phyloP scores from a whole-genome alignment of 1,140 invertebrate genomes.

The Scaptodrosophila lebanonensis region DNA sequence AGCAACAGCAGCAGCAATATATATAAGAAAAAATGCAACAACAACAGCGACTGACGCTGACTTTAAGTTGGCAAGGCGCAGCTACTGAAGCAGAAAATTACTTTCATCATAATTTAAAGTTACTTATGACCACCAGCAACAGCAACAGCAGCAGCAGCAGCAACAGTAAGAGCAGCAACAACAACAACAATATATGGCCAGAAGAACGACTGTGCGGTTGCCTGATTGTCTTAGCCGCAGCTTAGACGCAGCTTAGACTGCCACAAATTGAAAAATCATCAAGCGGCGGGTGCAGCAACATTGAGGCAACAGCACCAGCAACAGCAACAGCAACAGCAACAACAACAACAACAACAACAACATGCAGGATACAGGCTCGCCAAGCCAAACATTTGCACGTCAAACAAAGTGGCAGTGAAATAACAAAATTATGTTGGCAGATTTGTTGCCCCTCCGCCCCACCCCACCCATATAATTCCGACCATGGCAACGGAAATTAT shows the following conservation, averaged over 20 bases:
- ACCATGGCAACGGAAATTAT: conserved; percentile 50
- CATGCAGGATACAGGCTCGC: neutral
- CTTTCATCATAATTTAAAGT: conserved; percentile 76
- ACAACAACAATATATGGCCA: neutral
- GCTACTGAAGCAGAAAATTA: conserved; percentile 76
- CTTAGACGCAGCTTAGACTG: neutral
- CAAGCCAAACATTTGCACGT: conserved; percentile 71
- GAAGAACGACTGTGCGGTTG: conserved; percentile 2
- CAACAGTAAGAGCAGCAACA: conserved; percentile 5
- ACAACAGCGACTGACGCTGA: conserved; percentile 24
- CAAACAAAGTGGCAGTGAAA: conserved; percentile 75
- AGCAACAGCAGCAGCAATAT: neutral
- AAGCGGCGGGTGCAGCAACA: conserved; percentile 6
- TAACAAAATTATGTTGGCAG: conserved; percentile 75
- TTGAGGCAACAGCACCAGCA: conserved; percentile 41
- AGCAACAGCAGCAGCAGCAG: conserved; percentile 28
- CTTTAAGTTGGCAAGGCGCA: conserved; percentile 38
- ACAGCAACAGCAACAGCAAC: conserved; percentile 9
- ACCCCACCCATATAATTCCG: too few species aligned
- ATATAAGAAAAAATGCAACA: neutral
- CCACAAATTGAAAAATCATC: conserved; percentile 73
- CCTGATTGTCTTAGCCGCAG: conserved; percentile 48
- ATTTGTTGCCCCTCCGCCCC: conserved; percentile 56
- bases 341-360: neutral
- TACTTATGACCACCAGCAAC: conserved; percentile 61